Base-by-base conservation (phyloP, 2,888 invertebrate species). In the Sminthurinus aureus region DNA sequence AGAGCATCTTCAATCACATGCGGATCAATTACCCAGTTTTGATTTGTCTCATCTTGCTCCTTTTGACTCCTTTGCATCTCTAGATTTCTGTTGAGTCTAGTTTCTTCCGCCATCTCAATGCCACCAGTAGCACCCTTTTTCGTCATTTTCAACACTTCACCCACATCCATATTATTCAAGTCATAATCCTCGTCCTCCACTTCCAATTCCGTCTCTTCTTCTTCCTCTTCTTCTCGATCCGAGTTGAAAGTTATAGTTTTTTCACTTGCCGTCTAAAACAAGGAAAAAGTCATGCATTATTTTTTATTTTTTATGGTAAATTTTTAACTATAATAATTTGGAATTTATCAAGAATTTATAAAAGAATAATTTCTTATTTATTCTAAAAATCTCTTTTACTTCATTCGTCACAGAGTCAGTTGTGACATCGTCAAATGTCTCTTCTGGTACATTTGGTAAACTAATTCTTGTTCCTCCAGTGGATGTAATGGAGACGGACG, bases 1-100 rank as follows among this genome's bases (percentile, higher is more conserved):
- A 81, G 8, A 66, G 75, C 74, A 75, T 81, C 81, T 38, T 81
- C 81, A 74, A 74, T 74, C 3, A 75, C 66, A 58, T 81, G 73
- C 38, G 74, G 81, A 64, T 81, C 75, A 66, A 81, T 81, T 52
- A 81, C 38, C 81, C 81, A 81, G 24, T 71, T 71, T 15, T 71
- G 24, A 71, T 4, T 22, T 11, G 11, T 11, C n/a, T 26, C 71
- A 71, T 13, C 4, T 8, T 22, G 22, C 24, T 71, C 12, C 1
- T 6, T 71, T 13, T 4, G 0, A 71, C 6, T 15, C 6, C 8
- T 67, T 67, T n/a, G 20, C 67, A n/a, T 67, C 20, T 11, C 22
- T 67, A 26, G 24, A 8, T 13, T 58, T 58, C 58, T 11, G 15
- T 9, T 58, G 4, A 58, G 2, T 58, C 58, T 18, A 58, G 9